Evolutionary conservation across 1,140 invertebrate species (phyloP), one percentile per base, ranked within the genome.

Genomic region (Melanaphis sacchari): DNA sequence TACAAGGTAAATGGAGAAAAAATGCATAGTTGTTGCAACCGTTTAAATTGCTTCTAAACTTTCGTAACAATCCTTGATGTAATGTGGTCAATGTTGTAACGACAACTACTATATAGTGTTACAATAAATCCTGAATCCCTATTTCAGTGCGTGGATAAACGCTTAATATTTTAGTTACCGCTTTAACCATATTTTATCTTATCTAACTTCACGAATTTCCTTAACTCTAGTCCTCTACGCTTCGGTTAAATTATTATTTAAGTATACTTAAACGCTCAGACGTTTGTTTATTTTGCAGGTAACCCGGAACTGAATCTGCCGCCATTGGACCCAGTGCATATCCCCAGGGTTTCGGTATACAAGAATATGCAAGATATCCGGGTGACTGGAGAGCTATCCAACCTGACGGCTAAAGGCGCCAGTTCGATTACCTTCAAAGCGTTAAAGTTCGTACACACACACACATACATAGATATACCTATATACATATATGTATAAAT

Each of bases 221-320:
- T 59, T n/a, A 9, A 59, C 18, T 59, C 15, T 31, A 31, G 46
- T 49, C 31, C 24, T 11, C 54, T 11, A 26, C 0, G 9, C 24
- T 76, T 31, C 24, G n/a, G 18, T 84, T 22, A 8, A 84, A 84
- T 40, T n/a, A n/a, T n/a, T n/a, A n/a, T n/a, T n/a, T n/a, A n/a
- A n/a, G n/a, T n/a, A n/a, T 41, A 26, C 41, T 43, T 38, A 26
- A 26, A 40, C 0, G 76, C 76, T 36, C n/a, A 21, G 21, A 36
- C 36, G 1, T 81, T 36, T 41, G 26, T 76, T 38, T 91, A 24
- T 43, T 91, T 49, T 40, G 7, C 76, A 92, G 91, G 91, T 31
- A 82, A 82, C 31, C 91, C 66, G 66, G 66, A 76, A 38, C 11
- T 36, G 22, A 76, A 92, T 82, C 82, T 92, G 26, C 91, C 91